Base-by-base conservation (phyloP, 2,888 invertebrate genomes). In the Leucozona laternaria region DNA sequence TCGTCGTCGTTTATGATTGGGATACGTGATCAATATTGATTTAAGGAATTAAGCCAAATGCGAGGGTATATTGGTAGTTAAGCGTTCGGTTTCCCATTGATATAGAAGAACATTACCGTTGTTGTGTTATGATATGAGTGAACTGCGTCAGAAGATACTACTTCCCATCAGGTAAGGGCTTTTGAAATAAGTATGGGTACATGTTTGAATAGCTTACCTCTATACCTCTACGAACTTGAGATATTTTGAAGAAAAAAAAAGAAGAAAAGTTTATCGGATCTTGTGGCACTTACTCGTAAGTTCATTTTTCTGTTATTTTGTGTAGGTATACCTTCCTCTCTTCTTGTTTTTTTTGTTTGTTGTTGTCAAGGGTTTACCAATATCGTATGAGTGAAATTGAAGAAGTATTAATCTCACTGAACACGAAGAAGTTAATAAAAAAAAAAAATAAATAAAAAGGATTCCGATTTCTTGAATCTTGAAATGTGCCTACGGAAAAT, bases 21-120 rank as follows among this genome's bases (percentile, higher is more conserved):
- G 64, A 68, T 77, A 80, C 80, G 85, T 81, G 81, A 85, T 85
- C 85, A 78, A 85, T 81, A 81, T 85, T 77, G 85, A 85, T 81
- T 85, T 81, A 72, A 62, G 68, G 81, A 81, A 85, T 81, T 81
- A 81, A 77, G 62, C 71, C 53, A 80, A 80, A 68, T 80, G 40
- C 66, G 60, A 76, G 48, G 55, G 76, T 76, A 79, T 70, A 77
- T 85, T 80, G 84, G 80, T 77, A 85, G 71, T 85, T 76, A 80
- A 77, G 76, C 71, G 80, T 85, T 85, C 40, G 68, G 71, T 60
- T 80, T 72, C 48, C 57, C 77, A 72, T 40, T 77, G 60, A 66
- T 40, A 43, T 40, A 43, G 20, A 45, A 40, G 31, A 40, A 66
- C 50, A 64, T 72, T 75, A 72, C 72, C 71, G 66, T 50, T 48